Percentiles rank a stretch among this genome's conserved stretches.
Conservation (phyloP, 2,888 invertebrate genomes). For the Mesorhabditis spiculigera region DNA sequence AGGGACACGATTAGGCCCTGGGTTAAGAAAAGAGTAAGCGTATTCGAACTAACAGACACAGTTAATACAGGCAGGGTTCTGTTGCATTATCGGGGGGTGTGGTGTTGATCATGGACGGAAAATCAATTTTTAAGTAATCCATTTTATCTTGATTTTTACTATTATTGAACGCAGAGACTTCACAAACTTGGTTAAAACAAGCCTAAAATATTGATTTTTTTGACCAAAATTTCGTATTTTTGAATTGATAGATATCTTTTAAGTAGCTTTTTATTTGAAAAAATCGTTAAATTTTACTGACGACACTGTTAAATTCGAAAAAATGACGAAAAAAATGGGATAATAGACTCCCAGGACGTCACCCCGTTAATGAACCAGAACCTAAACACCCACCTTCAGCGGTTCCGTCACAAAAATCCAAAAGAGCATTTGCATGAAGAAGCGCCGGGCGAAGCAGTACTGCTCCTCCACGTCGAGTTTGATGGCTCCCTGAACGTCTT, state of each 20-base stretch:
- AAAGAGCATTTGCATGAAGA: conserved; percentile 18
- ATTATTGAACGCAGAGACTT: too few relatives aligned
- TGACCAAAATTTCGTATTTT: too few relatives aligned
- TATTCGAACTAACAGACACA: too few relatives aligned
- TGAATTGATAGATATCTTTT: too few relatives aligned
- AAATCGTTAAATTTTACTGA: not conserved
- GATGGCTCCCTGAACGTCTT: not conserved
- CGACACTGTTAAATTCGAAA: too few relatives aligned
- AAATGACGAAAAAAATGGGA: not conserved
- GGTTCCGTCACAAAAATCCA: conserved; percentile 36
- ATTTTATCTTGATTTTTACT: too few relatives aligned
- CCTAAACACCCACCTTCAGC: conserved; percentile 25
- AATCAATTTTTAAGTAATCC: too few relatives aligned
- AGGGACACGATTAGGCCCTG: not conserved
- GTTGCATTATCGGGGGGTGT: too few relatives aligned
- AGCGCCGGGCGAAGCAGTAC: conserved; percentile 24
- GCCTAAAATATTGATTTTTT: too few relatives aligned
- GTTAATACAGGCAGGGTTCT: too few relatives aligned
- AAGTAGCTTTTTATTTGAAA: conserved; percentile 28
- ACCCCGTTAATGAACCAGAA: not conserved
- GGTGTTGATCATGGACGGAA: too few relatives aligned
- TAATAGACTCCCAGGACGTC: not conserved
- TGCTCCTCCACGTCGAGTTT: not conserved
- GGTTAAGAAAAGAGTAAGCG: not conserved
- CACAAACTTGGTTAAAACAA: too few relatives aligned